Percentiles rank a stretch among this genome's conserved stretches.
These are phyloP conservation scores for Lacanobia oleracea DNA, from an alignment of 2,888 invertebrate species.

Conservation along the genomic window DNA sequence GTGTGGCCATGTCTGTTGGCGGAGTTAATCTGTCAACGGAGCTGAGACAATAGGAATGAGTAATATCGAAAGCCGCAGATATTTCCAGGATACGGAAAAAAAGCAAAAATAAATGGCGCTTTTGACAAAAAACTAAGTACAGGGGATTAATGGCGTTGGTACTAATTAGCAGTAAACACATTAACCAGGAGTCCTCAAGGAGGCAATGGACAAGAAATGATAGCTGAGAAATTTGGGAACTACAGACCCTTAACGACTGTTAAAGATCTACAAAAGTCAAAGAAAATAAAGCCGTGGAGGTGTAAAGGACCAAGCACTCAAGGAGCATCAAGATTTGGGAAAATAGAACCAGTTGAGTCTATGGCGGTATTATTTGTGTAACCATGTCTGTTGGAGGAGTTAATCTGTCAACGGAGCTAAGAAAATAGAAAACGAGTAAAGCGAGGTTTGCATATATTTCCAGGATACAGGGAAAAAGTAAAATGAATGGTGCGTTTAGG, in stretches of 20 bases:
- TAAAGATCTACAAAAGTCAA: too few species aligned
- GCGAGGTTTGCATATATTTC: too few species aligned
- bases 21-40: background rate
- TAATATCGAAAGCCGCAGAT: background rate
- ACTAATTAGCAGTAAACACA: constrained; percentile 46
- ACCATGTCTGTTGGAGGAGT: background rate
- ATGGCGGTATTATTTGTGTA: background rate
- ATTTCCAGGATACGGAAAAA: background rate
- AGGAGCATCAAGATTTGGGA: background rate
- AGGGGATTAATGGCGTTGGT: background rate
- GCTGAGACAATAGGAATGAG: background rate
- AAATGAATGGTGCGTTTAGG: too few species aligned
- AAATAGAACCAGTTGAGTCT: background rate
- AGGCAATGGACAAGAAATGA: constrained; percentile 18
- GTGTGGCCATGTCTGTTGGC: background rate
- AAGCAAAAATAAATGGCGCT: background rate
- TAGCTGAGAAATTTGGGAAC: background rate
- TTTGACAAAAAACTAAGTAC: too few species aligned
- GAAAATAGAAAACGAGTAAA: background rate
- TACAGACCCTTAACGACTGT: too few species aligned
- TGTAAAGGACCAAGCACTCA: too few species aligned
- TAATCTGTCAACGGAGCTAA: background rate
- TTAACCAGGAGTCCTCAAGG: background rate
- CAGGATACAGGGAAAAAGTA: too few species aligned
- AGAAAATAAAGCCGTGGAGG: too few species aligned